phyloP scores from a whole-genome alignment of 2,797 vertebrate genomes.

The Ptychadena robeensis region DNA sequence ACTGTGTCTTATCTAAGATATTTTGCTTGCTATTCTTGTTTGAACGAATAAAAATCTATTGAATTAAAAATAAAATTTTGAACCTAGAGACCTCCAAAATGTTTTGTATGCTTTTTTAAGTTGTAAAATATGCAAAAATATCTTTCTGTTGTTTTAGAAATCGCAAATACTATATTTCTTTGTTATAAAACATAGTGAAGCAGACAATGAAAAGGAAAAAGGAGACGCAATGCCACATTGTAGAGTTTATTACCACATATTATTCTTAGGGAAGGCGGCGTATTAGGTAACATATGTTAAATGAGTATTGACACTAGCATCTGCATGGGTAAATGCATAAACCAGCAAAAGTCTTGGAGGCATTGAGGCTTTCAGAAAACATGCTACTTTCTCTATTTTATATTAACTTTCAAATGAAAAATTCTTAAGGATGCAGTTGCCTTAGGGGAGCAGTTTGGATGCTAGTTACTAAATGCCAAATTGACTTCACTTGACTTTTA shows the following conservation, averaged over 20 bases:
- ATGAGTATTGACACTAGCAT: conserved; percentile 61
- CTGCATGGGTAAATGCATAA: conserved; percentile 59
- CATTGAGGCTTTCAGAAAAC: conserved; percentile 54
- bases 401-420: conserved; percentile 64
- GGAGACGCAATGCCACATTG: conserved; percentile 1
- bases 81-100: no score
- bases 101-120: no score
- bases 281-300: conserved; percentile 56
- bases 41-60: no score
- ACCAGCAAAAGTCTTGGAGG: conserved; percentile 50
- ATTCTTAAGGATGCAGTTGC: conserved; percentile 63
- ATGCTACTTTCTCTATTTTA: conserved; percentile 55
- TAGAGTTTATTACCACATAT: conserved; percentile 51
- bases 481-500: conserved; percentile 57
- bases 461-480: conserved; percentile 60
- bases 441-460: conserved; percentile 58
- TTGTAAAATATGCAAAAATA: no score
- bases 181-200: not conserved
- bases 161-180: conserved; percentile 21
- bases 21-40: no score
- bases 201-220: conserved; percentile 29
- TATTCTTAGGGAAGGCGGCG: conserved; percentile 29
- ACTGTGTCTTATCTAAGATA: no score
- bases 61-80: no score
- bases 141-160: not conserved